These are phyloP conservation scores for Sebastes diaconus DNA, from an alignment of 2,797 vertebrate species.

Conservation along the genomic window DNA sequence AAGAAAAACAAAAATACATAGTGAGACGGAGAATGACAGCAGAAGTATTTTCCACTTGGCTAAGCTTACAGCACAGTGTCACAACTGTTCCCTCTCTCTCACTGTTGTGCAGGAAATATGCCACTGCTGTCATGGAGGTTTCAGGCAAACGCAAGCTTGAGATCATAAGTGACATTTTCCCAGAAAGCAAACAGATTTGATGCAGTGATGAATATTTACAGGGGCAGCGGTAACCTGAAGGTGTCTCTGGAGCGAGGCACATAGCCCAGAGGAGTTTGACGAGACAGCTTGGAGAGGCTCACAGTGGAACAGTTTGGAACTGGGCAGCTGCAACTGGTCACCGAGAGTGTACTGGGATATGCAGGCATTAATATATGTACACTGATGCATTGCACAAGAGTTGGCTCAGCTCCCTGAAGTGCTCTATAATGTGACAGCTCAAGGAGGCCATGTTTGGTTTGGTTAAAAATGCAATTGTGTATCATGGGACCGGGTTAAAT, in stretches of 20 bases:
- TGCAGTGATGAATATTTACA: constrained; percentile 32
- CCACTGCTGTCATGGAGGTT: constrained; percentile 20
- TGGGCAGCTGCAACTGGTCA: neutral
- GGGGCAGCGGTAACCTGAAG: neutral
- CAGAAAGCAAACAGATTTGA: neutral
- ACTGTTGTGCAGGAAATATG: constrained; percentile 7
- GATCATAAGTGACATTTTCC: constrained; percentile 35
- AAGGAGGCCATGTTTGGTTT: neutral
- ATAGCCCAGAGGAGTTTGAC: neutral
- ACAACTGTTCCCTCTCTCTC: neutral
- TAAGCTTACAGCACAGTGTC: constrained; percentile 2
- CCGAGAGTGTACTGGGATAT: neutral
- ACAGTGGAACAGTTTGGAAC: neutral
- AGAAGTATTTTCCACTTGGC: constrained; percentile 21
- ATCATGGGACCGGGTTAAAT: neutral
- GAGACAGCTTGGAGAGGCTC: neutral
- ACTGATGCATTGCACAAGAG: neutral
- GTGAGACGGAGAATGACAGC: constrained; percentile 22
- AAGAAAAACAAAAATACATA: neutral
- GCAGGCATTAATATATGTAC: neutral
- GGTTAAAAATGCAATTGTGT: neutral
- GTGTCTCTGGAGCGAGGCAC: neutral
- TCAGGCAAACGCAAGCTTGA: constrained; percentile 6
- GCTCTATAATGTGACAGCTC: neutral
- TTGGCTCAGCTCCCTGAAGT: neutral